Percentiles rank a stretch among this genome's conserved stretches.
These are phyloP conservation scores for Suncus etruscus DNA, from an alignment of 2,113 vertebrate species.

Conservation along the genomic window DNA sequence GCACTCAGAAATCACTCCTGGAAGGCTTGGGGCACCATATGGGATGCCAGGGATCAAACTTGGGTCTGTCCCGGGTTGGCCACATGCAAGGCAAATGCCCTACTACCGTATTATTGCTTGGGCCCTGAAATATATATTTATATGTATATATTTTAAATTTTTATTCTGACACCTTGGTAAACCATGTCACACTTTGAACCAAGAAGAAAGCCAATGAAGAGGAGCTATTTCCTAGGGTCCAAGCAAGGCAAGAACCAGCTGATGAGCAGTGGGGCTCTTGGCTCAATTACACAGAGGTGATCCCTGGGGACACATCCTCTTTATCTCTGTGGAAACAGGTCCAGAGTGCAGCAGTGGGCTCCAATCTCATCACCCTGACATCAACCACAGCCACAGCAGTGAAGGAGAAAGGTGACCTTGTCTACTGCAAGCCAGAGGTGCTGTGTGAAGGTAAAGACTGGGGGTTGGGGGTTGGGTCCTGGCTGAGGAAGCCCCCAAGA, in stretches of 20 bases:
- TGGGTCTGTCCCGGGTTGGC: too few relatives aligned
- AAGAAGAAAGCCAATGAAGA: neutral
- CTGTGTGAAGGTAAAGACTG: slow-evolving; percentile 92
- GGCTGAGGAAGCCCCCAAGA: neutral
- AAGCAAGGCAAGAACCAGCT: neutral
- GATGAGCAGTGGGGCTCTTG: neutral
- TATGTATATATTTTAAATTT: too few relatives aligned
- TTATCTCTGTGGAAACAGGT: neutral
- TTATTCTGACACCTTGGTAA: too few relatives aligned
- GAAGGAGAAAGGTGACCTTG: slow-evolving; percentile 91
- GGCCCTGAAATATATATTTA: too few relatives aligned
- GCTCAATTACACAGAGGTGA: neutral
- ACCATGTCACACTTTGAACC: neutral
- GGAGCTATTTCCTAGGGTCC: neutral
- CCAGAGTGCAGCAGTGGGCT: slow-evolving; percentile 89
- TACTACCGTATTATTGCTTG: too few relatives aligned
- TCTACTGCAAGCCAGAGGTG: slow-evolving; percentile 91
- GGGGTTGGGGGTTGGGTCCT: neutral
- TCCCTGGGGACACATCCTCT: neutral
- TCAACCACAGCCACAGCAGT: slow-evolving; percentile 91
- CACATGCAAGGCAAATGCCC: too few relatives aligned
- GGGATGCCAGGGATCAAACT: too few relatives aligned
- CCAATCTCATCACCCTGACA: slow-evolving; percentile 90
- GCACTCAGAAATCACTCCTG: too few relatives aligned
- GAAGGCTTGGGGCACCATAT: too few relatives aligned